These are phyloP conservation scores for Acrossocheilus wenchowensis DNA, from an alignment of 2,797 vertebrate species.

Conservation along the genomic window DNA sequence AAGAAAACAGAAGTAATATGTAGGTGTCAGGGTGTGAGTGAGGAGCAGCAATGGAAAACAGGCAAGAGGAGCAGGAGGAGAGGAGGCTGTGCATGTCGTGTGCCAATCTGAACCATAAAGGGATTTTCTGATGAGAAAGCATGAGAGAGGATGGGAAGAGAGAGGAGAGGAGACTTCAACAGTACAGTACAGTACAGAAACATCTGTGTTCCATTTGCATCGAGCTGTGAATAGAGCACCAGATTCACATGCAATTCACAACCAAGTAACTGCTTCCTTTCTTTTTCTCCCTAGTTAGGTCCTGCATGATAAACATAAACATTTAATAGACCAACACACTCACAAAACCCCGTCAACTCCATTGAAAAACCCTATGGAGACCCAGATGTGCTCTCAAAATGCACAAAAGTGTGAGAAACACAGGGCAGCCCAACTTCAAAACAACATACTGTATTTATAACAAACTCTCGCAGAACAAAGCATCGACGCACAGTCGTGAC, in stretches of 20 bases:
- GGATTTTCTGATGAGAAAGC: slow-evolving; percentile 26
- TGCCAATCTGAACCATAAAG: slow-evolving; percentile 43
- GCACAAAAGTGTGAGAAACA: background rate
- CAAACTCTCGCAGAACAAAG: slow-evolving; percentile 9
- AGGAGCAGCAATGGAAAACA: slow-evolving; percentile 18
- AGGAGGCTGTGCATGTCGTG: background rate
- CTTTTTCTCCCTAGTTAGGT: background rate
- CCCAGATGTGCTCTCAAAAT: background rate
- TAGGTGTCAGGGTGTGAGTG: slow-evolving; percentile 33
- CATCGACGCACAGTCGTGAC: background rate
- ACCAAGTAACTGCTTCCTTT: background rate
- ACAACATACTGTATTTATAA: background rate
- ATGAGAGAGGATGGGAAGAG: background rate
- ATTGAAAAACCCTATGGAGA: background rate
- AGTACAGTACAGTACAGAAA: slow-evolving; percentile 56
- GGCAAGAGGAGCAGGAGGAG: slow-evolving; percentile 19
- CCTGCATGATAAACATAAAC: background rate
- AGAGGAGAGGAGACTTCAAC: slow-evolving; percentile 14
- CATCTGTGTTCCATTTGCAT: slow-evolving; percentile 68
- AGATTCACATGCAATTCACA: slow-evolving; percentile 36
- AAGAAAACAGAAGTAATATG: slow-evolving; percentile 24
- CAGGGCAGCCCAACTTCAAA: slow-evolving; percentile 25
- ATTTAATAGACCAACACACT: background rate
- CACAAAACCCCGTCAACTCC: slow-evolving; percentile 2
- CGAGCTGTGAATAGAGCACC: slow-evolving; percentile 58